phyloP scores from a whole-genome alignment of 2,888 invertebrate species.

The Tenthredo mesomela region DNA sequence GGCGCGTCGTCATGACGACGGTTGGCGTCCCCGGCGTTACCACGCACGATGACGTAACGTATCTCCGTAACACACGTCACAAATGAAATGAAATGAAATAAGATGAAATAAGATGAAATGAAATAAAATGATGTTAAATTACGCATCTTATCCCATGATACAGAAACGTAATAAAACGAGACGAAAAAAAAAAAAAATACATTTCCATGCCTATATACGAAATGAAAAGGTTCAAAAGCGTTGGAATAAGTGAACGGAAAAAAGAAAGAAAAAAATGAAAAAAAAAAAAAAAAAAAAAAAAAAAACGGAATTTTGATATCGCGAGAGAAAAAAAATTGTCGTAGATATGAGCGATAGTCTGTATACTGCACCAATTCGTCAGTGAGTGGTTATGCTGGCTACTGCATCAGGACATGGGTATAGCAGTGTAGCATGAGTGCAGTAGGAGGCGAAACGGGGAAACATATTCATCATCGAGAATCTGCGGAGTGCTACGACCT shows the following conservation, averaged over 20 bases:
- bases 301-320: background rate
- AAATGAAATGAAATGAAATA: background rate
- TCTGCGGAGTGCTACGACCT: constrained; percentile 50
- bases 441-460: constrained; percentile 30
- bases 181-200: background rate
- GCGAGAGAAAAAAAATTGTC: background rate
- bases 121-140: background rate
- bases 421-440: background rate
- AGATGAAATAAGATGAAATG: background rate
- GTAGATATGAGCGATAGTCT: background rate
- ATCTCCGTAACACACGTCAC: constrained; percentile 15
- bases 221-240: too few species aligned
- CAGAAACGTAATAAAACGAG: background rate
- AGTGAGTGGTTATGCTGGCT: background rate
- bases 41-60: constrained; percentile 72
- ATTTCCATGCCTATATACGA: too few species aligned
- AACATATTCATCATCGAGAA: constrained; percentile 51
- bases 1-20: constrained; percentile 54
- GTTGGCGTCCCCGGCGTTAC: constrained; percentile 62
- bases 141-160: background rate
- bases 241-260: too few species aligned
- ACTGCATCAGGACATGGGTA: background rate
- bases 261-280: background rate
- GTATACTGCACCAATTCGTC: background rate
- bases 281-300: background rate